Evolutionary conservation across 1,140 invertebrate genomes (phyloP).

Genomic region (Drosophila repleta): DNA sequence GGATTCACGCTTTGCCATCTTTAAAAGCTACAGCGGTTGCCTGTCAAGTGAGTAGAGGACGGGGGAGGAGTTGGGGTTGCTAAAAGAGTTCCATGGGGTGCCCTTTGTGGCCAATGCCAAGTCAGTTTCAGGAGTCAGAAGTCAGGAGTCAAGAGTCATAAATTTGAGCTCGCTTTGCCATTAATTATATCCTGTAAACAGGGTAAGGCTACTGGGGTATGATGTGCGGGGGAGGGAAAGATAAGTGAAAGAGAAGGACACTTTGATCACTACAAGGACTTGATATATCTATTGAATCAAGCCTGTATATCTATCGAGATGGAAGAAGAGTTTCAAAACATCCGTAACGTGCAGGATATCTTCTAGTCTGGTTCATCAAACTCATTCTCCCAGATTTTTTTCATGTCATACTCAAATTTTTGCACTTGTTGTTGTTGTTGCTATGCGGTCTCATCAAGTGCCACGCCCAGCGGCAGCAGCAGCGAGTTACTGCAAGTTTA

Average conservation of each 20-base stretch:
- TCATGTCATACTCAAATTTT: constrained; percentile 21
- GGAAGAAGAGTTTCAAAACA: too few species aligned
- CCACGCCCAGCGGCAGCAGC: constrained; percentile 33
- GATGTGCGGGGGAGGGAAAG: not conserved
- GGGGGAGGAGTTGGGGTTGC: not conserved
- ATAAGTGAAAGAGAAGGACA: too few species aligned
- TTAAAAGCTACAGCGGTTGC: constrained; percentile 94
- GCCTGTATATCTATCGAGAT: not conserved
- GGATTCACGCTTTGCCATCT: constrained; percentile 90
- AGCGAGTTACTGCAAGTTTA: constrained; percentile 53
- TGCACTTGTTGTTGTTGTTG: constrained; percentile 33
- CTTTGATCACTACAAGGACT: too few species aligned
- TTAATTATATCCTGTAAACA: constrained; percentile 62
- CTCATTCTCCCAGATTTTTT: not conserved
- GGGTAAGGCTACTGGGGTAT: not conserved
- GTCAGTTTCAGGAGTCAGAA: constrained; percentile 26
- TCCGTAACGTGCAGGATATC: not conserved
- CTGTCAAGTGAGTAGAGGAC: constrained; percentile 90
- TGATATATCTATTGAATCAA: too few species aligned
- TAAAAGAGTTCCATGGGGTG: not conserved
- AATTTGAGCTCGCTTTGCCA: constrained; percentile 64
- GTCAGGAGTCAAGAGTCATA: constrained; percentile 48
- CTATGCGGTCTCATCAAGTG: constrained; percentile 58
- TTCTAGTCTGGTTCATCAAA: not conserved
- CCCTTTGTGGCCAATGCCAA: constrained; percentile 6